These are phyloP conservation scores for Scotopteryx bipunctaria DNA, from an alignment of 2,888 invertebrate species.

Conservation along the genomic window DNA sequence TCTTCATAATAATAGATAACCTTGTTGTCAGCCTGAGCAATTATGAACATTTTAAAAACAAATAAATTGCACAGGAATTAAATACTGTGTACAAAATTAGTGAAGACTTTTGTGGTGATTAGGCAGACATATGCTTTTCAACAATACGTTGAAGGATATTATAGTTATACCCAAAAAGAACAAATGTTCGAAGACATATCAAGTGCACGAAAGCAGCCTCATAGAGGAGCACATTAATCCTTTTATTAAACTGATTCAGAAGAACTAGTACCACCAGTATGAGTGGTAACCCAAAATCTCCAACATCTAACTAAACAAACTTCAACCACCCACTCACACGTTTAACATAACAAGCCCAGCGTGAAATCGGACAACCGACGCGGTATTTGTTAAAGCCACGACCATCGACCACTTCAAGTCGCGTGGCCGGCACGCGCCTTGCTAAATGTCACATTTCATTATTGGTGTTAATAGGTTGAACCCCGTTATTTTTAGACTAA, in stretches of 20 bases:
- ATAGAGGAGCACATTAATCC: no score
- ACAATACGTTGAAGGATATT: no score
- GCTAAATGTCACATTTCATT: conserved; percentile 15
- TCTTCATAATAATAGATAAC: conserved; percentile 18
- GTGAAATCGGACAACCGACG: conserved; percentile 28
- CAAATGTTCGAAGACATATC: not conserved
- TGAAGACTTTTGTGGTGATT: not conserved
- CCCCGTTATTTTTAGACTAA: not conserved
- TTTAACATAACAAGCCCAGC: conserved; percentile 15
- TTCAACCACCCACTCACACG: conserved; percentile 1
- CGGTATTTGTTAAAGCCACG: conserved; percentile 22
- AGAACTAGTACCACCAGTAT: not conserved
- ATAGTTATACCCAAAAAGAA: no score
- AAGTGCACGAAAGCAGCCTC: no score
- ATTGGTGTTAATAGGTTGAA: conserved; percentile 18
- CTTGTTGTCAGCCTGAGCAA: conserved; percentile 17
- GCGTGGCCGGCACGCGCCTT: conserved; percentile 35
- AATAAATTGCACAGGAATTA: conserved; percentile 8
- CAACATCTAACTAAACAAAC: not conserved
- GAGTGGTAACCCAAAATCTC: no score
- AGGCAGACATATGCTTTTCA: no score
- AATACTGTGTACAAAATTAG: no score
- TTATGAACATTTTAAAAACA: conserved; percentile 19
- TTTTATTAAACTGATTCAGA: no score
- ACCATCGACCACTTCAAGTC: conserved; percentile 25